Percentiles rank a stretch among this genome's conserved stretches.
These are phyloP conservation scores for Pteria penguin DNA, from an alignment of 2,888 invertebrate genomes.

Conservation along the genomic window DNA sequence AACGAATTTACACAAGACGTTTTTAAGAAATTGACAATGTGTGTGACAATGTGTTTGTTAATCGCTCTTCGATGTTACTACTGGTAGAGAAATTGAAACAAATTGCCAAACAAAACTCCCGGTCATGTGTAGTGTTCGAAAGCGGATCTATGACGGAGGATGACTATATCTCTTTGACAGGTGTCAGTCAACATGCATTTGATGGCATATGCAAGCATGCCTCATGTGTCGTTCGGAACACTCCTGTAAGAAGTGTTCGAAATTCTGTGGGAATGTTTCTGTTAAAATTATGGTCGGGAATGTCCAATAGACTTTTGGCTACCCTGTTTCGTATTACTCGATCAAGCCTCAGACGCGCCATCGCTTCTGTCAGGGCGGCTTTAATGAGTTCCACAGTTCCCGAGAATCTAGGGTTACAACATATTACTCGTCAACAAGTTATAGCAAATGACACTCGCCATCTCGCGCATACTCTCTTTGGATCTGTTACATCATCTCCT, in stretches of 20 bases:
- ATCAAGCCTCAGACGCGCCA: slow-evolving; percentile 42
- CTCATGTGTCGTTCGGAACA: slow-evolving; percentile 1
- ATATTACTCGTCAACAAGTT: slow-evolving; percentile 31
- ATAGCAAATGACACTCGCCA: slow-evolving; percentile 41
- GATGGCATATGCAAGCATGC: neutral
- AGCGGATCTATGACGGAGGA: neutral
- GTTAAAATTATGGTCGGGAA: slow-evolving; percentile 37
- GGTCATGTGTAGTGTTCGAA: neutral
- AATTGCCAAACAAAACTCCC: neutral
- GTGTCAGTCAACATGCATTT: neutral
- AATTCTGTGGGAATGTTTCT: slow-evolving; percentile 45
- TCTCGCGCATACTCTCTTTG: slow-evolving; percentile 37
- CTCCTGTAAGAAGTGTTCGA: neutral
- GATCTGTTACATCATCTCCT: neutral
- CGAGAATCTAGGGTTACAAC: slow-evolving; percentile 26
- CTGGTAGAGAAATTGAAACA: neutral
- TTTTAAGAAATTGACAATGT: too few species aligned
- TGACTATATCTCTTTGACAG: neutral
- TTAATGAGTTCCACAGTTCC: slow-evolving; percentile 36
- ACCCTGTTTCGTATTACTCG: slow-evolving; percentile 38
- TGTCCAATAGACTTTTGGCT: slow-evolving; percentile 41
- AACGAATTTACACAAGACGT: too few species aligned
- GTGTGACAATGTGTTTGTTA: too few species aligned
- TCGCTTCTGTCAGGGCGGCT: slow-evolving; percentile 32
- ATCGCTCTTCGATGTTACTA: too few species aligned